Percentiles rank a stretch among this genome's conserved stretches.
These are phyloP conservation scores for Peribatodes rhomboidaria DNA, from an alignment of 2,888 invertebrate genomes.

Conservation along the genomic window DNA sequence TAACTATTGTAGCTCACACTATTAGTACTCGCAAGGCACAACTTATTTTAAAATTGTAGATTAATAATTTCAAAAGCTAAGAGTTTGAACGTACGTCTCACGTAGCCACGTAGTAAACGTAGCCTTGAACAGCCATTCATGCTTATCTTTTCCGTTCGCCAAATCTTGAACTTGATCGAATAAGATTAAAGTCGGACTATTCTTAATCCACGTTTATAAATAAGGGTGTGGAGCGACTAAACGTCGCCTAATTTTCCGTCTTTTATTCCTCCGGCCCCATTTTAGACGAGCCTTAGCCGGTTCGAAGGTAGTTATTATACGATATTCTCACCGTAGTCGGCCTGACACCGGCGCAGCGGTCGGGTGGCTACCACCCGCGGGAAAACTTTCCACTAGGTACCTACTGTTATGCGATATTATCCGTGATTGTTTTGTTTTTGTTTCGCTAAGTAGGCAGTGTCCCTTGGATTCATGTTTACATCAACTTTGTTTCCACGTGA, in stretches of 20 bases:
- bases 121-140: background rate
- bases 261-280: constrained; percentile 44
- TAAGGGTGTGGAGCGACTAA: background rate
- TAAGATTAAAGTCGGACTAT: background rate
- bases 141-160: background rate
- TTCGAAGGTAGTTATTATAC: constrained; percentile 65
- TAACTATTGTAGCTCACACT: background rate
- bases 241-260: constrained; percentile 29
- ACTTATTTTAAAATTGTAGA: too few relatives aligned
- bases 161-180: background rate
- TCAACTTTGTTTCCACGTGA: constrained; percentile 30
- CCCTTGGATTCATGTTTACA: constrained; percentile 23
- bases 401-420: constrained; percentile 36
- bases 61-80: too few relatives aligned
- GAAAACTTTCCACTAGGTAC: constrained; percentile 52
- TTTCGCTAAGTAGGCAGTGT: constrained; percentile 33
- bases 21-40: background rate
- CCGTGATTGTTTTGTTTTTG: constrained; percentile 41
- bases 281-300: constrained; percentile 58
- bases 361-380: constrained; percentile 52
- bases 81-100: background rate
- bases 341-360: constrained; percentile 63
- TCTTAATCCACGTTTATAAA: background rate
- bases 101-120: background rate
- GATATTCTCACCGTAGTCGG: constrained; percentile 67